Conservation (phyloP, 1,140 invertebrate species). For the Hermetia illucens region DNA sequence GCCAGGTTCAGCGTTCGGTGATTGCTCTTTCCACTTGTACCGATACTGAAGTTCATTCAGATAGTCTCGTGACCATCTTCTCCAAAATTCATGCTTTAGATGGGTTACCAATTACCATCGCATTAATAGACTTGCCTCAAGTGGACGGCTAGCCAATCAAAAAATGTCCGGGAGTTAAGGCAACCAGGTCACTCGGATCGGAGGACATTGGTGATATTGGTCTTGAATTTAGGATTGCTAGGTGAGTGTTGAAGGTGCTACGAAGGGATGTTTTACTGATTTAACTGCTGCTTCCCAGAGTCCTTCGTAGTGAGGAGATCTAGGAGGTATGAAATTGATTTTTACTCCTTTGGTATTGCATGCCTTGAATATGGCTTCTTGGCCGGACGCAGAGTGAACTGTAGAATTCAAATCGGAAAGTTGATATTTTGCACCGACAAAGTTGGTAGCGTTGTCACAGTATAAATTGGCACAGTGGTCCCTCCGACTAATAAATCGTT, state of each 20-base stretch:
- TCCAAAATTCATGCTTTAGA: slow-evolving; percentile 1
- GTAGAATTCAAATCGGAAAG: too few relatives aligned
- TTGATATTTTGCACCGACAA: slow-evolving; percentile 12
- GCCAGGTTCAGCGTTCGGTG: slow-evolving; percentile 8
- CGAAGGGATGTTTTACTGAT: slow-evolving; percentile 12
- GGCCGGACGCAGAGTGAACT: too few relatives aligned
- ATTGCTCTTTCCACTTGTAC: slow-evolving; percentile 1
- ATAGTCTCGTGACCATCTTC: neutral
- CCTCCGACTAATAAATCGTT: slow-evolving; percentile 8
- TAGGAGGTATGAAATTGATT: slow-evolving; percentile 12
- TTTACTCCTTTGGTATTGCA: slow-evolving; percentile 8
- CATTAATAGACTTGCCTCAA: too few relatives aligned
- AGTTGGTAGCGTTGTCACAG: slow-evolving; percentile 21
- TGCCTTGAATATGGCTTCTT: too few relatives aligned
- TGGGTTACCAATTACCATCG: neutral
- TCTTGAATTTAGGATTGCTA: neutral
- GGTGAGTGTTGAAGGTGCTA: neutral
- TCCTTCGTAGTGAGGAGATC: slow-evolving; percentile 16
- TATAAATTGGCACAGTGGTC: slow-evolving; percentile 8
- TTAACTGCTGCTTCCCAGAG: slow-evolving; percentile 16
- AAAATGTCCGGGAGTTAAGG: too few relatives aligned
- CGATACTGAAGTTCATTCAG: neutral
- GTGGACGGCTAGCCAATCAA: too few relatives aligned
- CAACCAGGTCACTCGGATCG: too few relatives aligned
- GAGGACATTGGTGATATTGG: too few relatives aligned